Evolutionary conservation across 2,888 invertebrate species (phyloP), one percentile per base, ranked within the genome.

Genomic region (Drosophila multiciliata): DNA sequence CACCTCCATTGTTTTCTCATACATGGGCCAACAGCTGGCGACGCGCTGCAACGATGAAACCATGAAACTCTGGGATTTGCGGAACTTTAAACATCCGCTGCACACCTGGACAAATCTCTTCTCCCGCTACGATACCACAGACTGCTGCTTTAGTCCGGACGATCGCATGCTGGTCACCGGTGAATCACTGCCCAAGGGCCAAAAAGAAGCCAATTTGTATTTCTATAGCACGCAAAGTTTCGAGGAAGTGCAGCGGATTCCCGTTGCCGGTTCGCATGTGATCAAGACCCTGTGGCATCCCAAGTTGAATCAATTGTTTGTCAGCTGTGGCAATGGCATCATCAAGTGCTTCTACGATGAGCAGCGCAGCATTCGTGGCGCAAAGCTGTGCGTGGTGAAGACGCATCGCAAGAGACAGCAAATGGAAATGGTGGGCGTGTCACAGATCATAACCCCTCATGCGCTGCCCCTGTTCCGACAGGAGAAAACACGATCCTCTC

Each of bases 231-330:
- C 96, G 0, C 95, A 96, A 65, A 97, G 96, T 0, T 97, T 97
- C 82, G 95, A 97, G 29, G 91, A 95, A 36, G 94, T 97, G 0
- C 95, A 96, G 48, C 95, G 96, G 74, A 95, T 99, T 64, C 95
- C 95, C 11, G 97, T 98, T 0, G 95, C 96, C 0, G 95, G 96
- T 86, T 96, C 97, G 0, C 97, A 97, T 78, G 96, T 98, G 0
- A 97, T 99, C 1, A 97, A 98, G 91, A 95, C 96, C 0, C 92
- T 97, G 0, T 99, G 99, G 99, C 99, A 99, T 93, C 97, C 99
- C 0, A 98, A 98, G 92, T 93, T 99, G n/a, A 99, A 99, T 91
- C 99, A 99, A 92, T 96, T 99, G 49, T 97, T 99, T 75, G 96
- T 98, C 0, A 97, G 98, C 0, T 97, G 97, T 82, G 98, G 98